Evolutionary conservation across 2,797 vertebrate genomes (phyloP).

Genomic region (Philypnodon macrostomus): DNA sequence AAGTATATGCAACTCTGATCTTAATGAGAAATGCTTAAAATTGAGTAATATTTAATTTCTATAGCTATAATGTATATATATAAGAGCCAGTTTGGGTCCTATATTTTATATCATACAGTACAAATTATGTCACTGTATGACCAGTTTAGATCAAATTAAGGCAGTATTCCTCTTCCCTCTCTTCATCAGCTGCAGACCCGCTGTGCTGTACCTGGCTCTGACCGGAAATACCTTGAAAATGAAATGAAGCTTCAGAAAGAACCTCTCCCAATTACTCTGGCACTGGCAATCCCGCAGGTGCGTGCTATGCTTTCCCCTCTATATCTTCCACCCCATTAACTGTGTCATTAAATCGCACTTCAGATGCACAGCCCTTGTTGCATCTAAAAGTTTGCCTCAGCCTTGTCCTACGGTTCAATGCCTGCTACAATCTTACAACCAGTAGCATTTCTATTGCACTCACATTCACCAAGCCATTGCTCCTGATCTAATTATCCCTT

Average conservation of each 20-base stretch:
- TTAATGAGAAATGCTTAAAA: neutral
- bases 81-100: too few species aligned
- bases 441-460: slow-evolving; percentile 14
- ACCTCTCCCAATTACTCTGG: slow-evolving; percentile 5
- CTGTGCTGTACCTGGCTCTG: too few species aligned
- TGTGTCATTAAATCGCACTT: slow-evolving; percentile 23
- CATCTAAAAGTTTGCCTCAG: slow-evolving; percentile 15
- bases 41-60: neutral
- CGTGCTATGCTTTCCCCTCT: slow-evolving; percentile 1
- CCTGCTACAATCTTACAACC: slow-evolving; percentile 27
- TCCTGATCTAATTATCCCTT: slow-evolving; percentile 36
- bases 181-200: neutral
- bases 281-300: neutral
- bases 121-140: neutral
- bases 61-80: too few species aligned
- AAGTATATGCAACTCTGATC: neutral
- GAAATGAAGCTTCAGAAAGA: slow-evolving; percentile 5
- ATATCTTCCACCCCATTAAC: slow-evolving; percentile 26
- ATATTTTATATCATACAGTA: neutral
- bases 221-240: slow-evolving; percentile 13
- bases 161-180: neutral
- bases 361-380: slow-evolving; percentile 14
- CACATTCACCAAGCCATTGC: slow-evolving; percentile 15
- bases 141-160: neutral
- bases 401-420: slow-evolving; percentile 20